These are phyloP conservation scores for Ginglymostoma cirratum DNA, from an alignment of 2,113 vertebrate genomes.

Conservation along the genomic window DNA sequence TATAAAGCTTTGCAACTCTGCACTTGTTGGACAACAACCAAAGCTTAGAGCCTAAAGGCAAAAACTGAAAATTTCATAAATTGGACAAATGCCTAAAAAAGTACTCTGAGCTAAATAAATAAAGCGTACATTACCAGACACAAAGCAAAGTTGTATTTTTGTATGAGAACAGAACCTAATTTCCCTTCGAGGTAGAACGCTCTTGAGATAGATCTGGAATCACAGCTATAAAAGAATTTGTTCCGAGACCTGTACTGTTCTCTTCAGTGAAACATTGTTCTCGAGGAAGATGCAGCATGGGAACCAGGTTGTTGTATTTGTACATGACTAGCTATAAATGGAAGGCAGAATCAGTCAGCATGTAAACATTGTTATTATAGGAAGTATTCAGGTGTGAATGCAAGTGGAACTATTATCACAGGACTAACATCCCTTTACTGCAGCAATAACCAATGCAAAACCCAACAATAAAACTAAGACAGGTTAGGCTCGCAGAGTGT, in stretches of 20 bases:
- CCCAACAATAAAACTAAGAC: not conserved
- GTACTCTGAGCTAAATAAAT: too few species aligned
- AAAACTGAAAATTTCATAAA: too few species aligned
- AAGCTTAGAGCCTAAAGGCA: too few species aligned
- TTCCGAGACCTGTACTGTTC: not conserved
- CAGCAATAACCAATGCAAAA: not conserved
- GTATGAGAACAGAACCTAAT: not conserved
- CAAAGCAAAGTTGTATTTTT: too few species aligned
- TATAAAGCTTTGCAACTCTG: too few species aligned
- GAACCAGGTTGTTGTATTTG: not conserved
- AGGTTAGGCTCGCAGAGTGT: not conserved
- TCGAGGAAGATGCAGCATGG: not conserved
- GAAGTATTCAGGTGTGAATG: not conserved
- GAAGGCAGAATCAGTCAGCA: not conserved
- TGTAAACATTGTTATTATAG: not conserved
- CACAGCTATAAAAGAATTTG: not conserved
- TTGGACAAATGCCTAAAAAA: too few species aligned
- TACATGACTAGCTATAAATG: not conserved
- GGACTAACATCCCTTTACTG: not conserved
- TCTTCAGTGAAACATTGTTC: not conserved
- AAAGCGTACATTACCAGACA: too few species aligned
- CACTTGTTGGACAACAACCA: too few species aligned
- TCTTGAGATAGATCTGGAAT: not conserved
- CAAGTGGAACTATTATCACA: not conserved
- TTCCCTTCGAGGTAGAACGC: not conserved